These are phyloP conservation scores for Crotalus helleri DNA, from an alignment of 2,113 vertebrate species.

Conservation along the genomic window DNA sequence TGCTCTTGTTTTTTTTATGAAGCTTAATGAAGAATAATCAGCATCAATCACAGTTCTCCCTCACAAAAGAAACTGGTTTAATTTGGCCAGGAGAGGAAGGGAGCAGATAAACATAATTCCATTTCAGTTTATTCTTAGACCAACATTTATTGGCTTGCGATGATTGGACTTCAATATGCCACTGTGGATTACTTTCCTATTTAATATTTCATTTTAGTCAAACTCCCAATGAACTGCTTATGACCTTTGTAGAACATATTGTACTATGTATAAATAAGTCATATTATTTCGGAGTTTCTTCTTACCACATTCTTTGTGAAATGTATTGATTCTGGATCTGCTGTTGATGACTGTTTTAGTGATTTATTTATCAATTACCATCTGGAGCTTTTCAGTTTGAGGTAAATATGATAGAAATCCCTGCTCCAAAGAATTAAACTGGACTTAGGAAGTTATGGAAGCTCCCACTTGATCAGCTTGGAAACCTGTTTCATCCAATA, in stretches of 20 bases:
- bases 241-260: not conserved
- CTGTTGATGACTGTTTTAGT: not conserved
- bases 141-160: not conserved
- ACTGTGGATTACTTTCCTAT: not conserved
- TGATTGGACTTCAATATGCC: not conserved
- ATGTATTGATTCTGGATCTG: not conserved
- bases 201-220: not conserved
- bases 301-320: not conserved
- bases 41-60: not conserved
- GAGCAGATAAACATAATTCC: not conserved
- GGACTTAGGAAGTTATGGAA: not conserved
- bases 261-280: not conserved
- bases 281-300: not conserved
- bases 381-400: not conserved
- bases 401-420: not conserved
- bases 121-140: not conserved
- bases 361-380: not conserved
- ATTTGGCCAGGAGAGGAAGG: not conserved
- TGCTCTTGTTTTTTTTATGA: not conserved
- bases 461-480: not conserved
- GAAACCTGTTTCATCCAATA: not conserved
- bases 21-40: not conserved
- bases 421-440: not conserved
- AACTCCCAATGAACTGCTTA: not conserved
- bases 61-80: not conserved